phyloP scores from a whole-genome alignment of 2,797 vertebrate species.

The Sebastes miniatus region DNA sequence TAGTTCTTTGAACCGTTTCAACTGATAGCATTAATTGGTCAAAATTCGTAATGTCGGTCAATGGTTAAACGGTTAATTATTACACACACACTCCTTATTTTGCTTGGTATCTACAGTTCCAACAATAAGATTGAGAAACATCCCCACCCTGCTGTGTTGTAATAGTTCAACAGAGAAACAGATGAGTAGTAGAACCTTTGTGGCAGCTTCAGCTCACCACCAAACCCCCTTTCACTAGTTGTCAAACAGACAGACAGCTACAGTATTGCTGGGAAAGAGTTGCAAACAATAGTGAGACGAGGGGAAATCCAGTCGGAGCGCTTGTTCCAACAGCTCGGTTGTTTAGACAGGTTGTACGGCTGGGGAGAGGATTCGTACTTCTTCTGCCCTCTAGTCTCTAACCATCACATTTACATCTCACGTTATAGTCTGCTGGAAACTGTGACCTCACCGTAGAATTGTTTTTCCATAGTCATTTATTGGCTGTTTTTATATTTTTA shows the following conservation, averaged over 20 bases:
- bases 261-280: conserved; percentile 26
- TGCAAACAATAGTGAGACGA: conserved; percentile 24
- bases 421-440: neutral
- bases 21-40: no score
- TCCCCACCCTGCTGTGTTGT: neutral
- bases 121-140: neutral
- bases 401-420: neutral
- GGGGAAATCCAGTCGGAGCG: conserved; percentile 22
- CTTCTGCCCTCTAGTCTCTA: neutral
- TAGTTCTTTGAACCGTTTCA: no score
- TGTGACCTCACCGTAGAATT: neutral
- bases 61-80: no score
- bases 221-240: conserved; percentile 20
- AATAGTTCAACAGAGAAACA: conserved; percentile 5
- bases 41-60: no score
- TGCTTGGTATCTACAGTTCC: neutral
- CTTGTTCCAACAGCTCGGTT: conserved; percentile 32
- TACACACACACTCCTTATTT: no score
- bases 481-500: neutral
- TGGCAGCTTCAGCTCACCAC: conserved; percentile 1
- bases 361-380: neutral
- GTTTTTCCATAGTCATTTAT: conserved; percentile 4
- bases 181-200: neutral
- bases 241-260: conserved; percentile 37
- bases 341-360: conserved; percentile 7